Evolutionary conservation across 2,797 vertebrate species (phyloP), one percentile per base, ranked within the genome.

Genomic region (Lithobates sylvaticus): DNA sequence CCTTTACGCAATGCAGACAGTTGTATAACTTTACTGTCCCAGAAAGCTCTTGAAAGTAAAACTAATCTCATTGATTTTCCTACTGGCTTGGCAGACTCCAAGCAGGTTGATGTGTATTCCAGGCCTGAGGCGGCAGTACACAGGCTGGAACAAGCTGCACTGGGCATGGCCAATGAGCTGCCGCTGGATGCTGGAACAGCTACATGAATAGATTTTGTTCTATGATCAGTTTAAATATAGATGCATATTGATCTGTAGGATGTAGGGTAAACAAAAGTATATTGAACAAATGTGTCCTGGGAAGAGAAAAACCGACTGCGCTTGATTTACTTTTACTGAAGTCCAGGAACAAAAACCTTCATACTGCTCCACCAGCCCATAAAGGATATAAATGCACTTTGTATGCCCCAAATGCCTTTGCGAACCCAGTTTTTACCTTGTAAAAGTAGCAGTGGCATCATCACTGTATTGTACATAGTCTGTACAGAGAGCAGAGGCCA

Each of bases 11-110:
- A 76, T 76, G 42, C 18, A 42, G 12, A 75, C 2, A 34, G 67
- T 86, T 82, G 75, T 77, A 64, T 83, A 82, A 86, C 36, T 36
- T 42, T 44, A 27, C 54, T 50, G 29, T 85, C 68, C 75, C 83
- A 72, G 32, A 85, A 58, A 76, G 47, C 65, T 47, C 69, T 39
- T 79, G 13, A 74, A 69, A 58, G 67, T 34, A 71, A 76, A 10
- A 75, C 67, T 78, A 16, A 36, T 78, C 32, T 27, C 42, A 67
- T 32, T 77, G 50, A 69, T 76, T 74, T 78, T 83, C 68, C 65
- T 34, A 13, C 50, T 69, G 21, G 16, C 50, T 70, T 83, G 79
- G 84, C 77, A 75, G 58, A 15, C 21, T 76, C 27, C 16, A 27
- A 72, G 50, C 85, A 67, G 75, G 54, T 74, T 83, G 4, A 72